phyloP scores from a whole-genome alignment of 2,113 vertebrate species.

The Calidris pygmaea region DNA sequence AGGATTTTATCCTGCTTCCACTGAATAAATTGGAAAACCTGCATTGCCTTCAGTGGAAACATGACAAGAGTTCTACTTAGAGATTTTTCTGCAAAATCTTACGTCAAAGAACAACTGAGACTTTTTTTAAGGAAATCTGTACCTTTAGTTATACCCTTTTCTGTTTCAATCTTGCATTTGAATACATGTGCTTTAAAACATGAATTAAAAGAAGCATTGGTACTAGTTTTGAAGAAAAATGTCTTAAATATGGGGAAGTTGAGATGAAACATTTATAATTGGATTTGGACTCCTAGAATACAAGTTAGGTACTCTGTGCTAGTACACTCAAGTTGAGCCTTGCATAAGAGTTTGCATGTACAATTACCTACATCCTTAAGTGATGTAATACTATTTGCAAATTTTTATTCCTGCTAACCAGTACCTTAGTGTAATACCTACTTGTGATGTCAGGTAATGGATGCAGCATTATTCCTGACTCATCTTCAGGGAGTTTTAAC shows the following conservation, averaged over 20 bases:
- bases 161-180: neutral
- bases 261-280: neutral
- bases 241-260: neutral
- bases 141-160: neutral
- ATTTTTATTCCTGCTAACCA: neutral
- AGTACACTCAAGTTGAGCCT: neutral
- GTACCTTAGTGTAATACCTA: neutral
- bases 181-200: neutral
- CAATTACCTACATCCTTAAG: neutral
- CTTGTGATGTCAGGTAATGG: neutral
- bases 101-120: neutral
- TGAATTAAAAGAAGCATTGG: neutral
- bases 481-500: neutral
- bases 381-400: neutral
- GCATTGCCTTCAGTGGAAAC: neutral
- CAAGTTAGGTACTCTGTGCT: neutral
- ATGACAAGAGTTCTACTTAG: neutral
- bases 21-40: neutral
- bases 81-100: neutral
- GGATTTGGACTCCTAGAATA: neutral
- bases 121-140: neutral
- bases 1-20: neutral
- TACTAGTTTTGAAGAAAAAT: neutral
- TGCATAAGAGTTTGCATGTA: neutral
- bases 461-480: neutral